Evolutionary conservation across 2,888 invertebrate genomes (phyloP).

Genomic region (Corbicula japonica): DNA sequence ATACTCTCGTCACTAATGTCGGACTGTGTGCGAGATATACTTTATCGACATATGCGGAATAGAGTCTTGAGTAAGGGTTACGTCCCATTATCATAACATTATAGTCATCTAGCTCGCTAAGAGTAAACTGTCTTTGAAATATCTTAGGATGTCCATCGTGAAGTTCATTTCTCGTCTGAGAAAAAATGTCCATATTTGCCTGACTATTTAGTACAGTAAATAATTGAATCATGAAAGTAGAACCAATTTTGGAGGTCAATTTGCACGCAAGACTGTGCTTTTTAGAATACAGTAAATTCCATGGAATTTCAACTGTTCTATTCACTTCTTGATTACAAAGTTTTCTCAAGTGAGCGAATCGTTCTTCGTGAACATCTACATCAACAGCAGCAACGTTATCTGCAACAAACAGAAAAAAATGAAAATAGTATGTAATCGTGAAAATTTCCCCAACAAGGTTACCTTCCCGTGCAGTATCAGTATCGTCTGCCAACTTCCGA

Average conservation of each 20-base stretch:
- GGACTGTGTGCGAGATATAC: background rate
- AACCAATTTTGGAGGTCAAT: background rate
- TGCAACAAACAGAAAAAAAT: no score
- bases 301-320: no score
- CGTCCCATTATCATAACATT: background rate
- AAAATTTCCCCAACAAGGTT: no score
- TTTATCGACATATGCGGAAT: conserved; percentile 8
- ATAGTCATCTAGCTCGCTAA: background rate
- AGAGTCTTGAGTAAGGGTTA: background rate
- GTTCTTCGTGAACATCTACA: no score
- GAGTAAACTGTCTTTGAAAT: background rate
- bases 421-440: no score
- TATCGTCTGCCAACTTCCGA: no score
- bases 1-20: no score
- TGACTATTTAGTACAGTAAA: background rate
- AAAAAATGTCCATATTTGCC: background rate
- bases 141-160: background rate
- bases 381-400: no score
- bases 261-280: background rate
- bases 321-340: no score
- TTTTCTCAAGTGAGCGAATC: no score
- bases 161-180: background rate
- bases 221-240: conserved; percentile 1
- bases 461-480: no score
- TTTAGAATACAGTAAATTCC: background rate